These are phyloP conservation scores for Cryptoblepharus egeriae DNA, from an alignment of 2,797 vertebrate genomes.

Conservation along the genomic window DNA sequence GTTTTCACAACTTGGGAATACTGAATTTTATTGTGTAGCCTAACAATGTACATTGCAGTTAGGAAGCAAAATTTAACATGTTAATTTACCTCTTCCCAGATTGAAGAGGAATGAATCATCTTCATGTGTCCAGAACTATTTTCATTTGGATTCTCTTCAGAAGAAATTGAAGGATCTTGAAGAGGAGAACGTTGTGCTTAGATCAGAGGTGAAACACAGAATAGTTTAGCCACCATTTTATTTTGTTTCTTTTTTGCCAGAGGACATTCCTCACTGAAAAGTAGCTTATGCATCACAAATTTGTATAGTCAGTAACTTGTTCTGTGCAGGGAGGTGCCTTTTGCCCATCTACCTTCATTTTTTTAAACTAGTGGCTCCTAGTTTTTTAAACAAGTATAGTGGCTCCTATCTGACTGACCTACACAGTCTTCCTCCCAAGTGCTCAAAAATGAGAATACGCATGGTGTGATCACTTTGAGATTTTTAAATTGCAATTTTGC, in stretches of 20 bases:
- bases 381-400: no score
- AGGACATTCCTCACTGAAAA: neutral
- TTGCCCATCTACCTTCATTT: neutral
- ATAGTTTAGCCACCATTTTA: constrained; percentile 24
- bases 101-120: constrained; percentile 88
- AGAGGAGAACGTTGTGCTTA: constrained; percentile 93
- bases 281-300: neutral
- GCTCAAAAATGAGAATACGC: neutral
- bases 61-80: constrained; percentile 25
- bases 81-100: constrained; percentile 69
- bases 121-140: constrained; percentile 86
- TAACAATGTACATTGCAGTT: neutral
- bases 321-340: neutral
- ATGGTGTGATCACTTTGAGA: neutral
- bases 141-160: constrained; percentile 94
- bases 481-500: neutral
- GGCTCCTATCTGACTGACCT: neutral
- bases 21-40: neutral
- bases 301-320: neutral
- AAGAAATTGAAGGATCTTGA: constrained; percentile 98
- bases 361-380: neutral
- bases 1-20: neutral
- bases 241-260: neutral
- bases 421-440: neutral
- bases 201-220: constrained; percentile 85